Base-by-base conservation (phyloP, 2,888 invertebrate species). In the Pyrrhosoma nymphula region DNA sequence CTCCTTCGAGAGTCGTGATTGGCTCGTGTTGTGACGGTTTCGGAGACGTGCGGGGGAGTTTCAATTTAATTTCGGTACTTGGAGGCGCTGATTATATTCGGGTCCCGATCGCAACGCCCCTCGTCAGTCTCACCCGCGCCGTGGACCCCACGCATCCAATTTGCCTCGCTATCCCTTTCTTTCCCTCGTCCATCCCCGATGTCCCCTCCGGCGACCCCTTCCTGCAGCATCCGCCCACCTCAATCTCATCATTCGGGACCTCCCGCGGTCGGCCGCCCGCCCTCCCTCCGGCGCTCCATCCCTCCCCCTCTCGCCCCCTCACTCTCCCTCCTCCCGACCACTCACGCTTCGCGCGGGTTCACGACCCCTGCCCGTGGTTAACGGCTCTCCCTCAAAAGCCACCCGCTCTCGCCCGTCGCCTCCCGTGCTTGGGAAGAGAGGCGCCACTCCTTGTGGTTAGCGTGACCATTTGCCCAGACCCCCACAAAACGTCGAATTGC, bases 211-310 rank as follows among this genome's bases (percentile, higher is more conserved):
- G 23, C 30, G 30, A 75, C 30, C 30, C 30, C 10, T 23, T n/a
- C 23, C 75, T 8, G 75, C 23, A 14, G 23, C 75, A 75, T 2
- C 47, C 2, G 2, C 47, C 75, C 16, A 8, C 75, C 23, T 16
- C 26, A 10, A 75, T 18, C 23, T 20, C 12, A 20, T 75, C 75
- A 10, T 20, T 20, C 26, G 8, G 10, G 10, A 23, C 47, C 47
- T 47, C 96, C 96, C 95, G 95, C 95, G 95, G 96, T 47, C 47
- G 47, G 4, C 82, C 30, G 55, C 55, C 30, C 90, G 39, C 90
- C 82, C 82, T 35, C 55, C 89, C 93, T 90, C 56, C 18, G 16
- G 1, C 56, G 12, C 18, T 12, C 89, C 90, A n/a, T 56, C 18
- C 56, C 18, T 23, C 47, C 12, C 23, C 20, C 16, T 47, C 90